Conservation (phyloP, 2,797 vertebrate genomes). For the Erpetoichthys calabaricus region DNA sequence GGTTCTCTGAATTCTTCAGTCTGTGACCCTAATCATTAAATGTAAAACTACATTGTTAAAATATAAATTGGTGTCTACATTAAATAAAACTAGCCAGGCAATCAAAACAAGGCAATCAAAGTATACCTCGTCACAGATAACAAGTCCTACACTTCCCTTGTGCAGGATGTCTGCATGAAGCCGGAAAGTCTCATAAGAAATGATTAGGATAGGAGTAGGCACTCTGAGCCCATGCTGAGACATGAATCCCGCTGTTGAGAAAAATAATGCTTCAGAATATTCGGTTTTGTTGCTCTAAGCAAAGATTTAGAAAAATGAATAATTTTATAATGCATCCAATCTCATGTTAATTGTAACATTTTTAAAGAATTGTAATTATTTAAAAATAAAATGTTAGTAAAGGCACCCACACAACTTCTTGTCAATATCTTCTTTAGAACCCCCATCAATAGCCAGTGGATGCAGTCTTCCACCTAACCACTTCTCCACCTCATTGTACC, state of each 20-base stretch:
- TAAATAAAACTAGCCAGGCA: too few species aligned
- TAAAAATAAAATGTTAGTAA: too few species aligned
- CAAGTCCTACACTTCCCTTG: conserved; percentile 73
- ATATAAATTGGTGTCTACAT: not conserved
- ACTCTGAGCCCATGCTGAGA: conserved; percentile 70
- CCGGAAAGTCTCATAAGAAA: conserved; percentile 93
- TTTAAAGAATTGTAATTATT: too few species aligned
- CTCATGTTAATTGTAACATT: too few species aligned
- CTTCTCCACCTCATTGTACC: conserved; percentile 90
- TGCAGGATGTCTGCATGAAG: conserved; percentile 75
- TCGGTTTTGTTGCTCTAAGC: too few species aligned
- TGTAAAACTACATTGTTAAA: not conserved
- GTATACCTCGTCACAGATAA: conserved; percentile 89
- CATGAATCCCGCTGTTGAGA: conserved; percentile 67
- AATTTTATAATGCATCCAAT: too few species aligned
- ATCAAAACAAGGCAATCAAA: too few species aligned
- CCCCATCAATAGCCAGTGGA: conserved; percentile 83
- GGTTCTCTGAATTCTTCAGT: conserved; percentile 93
- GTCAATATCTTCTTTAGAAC: conserved; percentile 83
- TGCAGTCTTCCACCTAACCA: conserved; percentile 83
- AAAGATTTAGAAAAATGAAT: too few species aligned
- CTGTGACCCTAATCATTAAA: conserved; percentile 66
- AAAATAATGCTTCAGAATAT: conserved; percentile 2
- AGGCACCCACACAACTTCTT: conserved; percentile 63
- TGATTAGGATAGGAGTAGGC: conserved; percentile 82